These are phyloP conservation scores for Ibycter americanus DNA, from an alignment of 2,797 vertebrate species.

Conservation along the genomic window DNA sequence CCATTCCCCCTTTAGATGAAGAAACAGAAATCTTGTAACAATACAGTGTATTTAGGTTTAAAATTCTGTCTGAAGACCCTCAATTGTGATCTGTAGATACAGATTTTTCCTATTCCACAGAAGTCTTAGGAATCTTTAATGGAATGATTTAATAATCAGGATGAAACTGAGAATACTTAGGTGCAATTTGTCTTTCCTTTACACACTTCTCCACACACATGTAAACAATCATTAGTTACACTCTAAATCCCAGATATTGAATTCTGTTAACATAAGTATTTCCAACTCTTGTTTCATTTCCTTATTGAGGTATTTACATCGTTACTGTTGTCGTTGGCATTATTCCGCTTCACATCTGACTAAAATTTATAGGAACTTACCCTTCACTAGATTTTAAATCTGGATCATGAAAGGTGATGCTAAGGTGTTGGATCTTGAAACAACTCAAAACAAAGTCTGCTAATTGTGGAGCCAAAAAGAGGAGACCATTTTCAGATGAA, in stretches of 20 bases:
- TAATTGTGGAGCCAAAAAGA: not conserved
- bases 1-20: not conserved
- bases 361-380: not conserved
- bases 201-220: not conserved
- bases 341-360: not conserved
- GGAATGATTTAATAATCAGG: not conserved
- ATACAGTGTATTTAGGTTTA: not conserved
- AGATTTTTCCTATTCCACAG: not conserved
- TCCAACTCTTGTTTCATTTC: not conserved
- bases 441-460: not conserved
- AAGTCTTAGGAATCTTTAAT: not conserved
- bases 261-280: not conserved
- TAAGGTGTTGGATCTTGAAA: not conserved
- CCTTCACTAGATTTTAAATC: not conserved
- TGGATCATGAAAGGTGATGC: rapidly evolving
- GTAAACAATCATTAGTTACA: not conserved
- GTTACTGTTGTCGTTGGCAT: not conserved
- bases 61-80: not conserved
- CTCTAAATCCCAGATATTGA: not conserved
- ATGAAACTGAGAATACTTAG: not conserved
- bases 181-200: not conserved
- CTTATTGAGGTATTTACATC: not conserved
- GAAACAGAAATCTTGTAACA: not conserved
- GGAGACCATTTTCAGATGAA: not conserved
- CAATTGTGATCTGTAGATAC: not conserved